Conservation (phyloP, 2,888 invertebrate genomes). For the Pristionchus fissidentatus region DNA sequence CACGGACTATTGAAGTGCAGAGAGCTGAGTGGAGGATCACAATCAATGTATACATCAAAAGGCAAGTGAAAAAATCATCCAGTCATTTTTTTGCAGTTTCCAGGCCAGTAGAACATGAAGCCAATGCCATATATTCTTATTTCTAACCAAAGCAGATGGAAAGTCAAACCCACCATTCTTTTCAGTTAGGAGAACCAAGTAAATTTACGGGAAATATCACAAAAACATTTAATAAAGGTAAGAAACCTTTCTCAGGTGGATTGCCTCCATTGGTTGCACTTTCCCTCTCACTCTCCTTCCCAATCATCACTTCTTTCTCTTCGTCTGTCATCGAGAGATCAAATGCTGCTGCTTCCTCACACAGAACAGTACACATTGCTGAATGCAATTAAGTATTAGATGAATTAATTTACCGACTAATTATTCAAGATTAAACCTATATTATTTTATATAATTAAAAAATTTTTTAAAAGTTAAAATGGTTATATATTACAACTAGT, state of each 20-base stretch:
- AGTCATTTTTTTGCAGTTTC: too few species aligned
- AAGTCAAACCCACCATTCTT: neutral
- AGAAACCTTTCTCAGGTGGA: slow-evolving; percentile 61
- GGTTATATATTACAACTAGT: too few species aligned
- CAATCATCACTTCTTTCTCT: slow-evolving; percentile 59
- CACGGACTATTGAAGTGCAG: slow-evolving; percentile 69
- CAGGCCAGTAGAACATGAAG: too few species aligned
- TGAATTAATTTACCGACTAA: too few species aligned
- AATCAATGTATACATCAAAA: neutral
- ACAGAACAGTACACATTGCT: slow-evolving; percentile 63
- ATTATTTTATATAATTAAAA: too few species aligned
- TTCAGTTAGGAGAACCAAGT: neutral
- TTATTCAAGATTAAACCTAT: too few species aligned
- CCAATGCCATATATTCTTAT: too few species aligned
- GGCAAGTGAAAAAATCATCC: too few species aligned
- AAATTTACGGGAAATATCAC: slow-evolving; percentile 7
- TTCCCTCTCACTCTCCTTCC: slow-evolving; percentile 55
- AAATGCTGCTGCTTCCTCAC: slow-evolving; percentile 64
- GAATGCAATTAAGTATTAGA: slow-evolving; percentile 32
- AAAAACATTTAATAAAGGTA: too few species aligned
- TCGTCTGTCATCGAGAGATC: slow-evolving; percentile 64
- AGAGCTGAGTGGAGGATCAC: slow-evolving; percentile 46
- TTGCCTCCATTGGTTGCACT: slow-evolving; percentile 50
- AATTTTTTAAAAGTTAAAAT: too few species aligned
- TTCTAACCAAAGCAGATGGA: neutral